These are phyloP conservation scores for Lerema accius DNA, from an alignment of 1,140 invertebrate genomes.

Conservation along the genomic window DNA sequence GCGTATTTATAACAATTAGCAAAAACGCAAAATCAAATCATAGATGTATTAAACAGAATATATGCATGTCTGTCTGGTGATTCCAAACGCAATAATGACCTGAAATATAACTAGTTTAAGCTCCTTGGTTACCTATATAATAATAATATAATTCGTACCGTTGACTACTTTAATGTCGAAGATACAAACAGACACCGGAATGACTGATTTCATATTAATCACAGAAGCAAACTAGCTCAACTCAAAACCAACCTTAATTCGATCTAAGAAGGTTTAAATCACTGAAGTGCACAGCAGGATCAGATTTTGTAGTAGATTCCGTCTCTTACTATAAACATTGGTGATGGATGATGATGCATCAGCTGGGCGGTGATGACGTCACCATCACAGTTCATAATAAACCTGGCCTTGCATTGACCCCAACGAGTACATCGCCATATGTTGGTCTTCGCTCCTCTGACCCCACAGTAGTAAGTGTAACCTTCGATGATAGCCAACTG, in stretches of 20 bases:
- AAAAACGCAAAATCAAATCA: too few relatives aligned
- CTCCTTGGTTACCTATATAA: too few relatives aligned
- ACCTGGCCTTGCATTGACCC: conserved; percentile 47
- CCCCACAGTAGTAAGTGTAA: conserved; percentile 50
- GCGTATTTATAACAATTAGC: too few relatives aligned
- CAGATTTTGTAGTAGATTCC: conserved; percentile 44
- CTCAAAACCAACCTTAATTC: background rate
- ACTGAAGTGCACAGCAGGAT: background rate
- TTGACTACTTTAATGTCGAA: too few relatives aligned
- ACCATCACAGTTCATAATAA: conserved; percentile 44
- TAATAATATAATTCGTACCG: too few relatives aligned
- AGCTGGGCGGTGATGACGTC: conserved; percentile 35
- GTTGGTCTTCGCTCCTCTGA: conserved; percentile 36
- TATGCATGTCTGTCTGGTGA: too few relatives aligned
- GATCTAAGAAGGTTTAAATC: background rate
- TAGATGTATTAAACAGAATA: too few relatives aligned
- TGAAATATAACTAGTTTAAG: too few relatives aligned
- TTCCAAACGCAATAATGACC: too few relatives aligned
- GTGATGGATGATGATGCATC: conserved; percentile 41
- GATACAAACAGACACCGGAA: too few relatives aligned
- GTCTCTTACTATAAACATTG: conserved; percentile 38
- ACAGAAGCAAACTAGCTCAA: too few relatives aligned
- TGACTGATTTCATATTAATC: too few relatives aligned
- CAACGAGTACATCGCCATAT: conserved; percentile 57
- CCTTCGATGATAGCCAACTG: conserved; percentile 45